Evolutionary conservation across 2,113 vertebrate genomes (phyloP), one percentile per base, ranked within the genome.

Genomic region (Lophius piscatorius): DNA sequence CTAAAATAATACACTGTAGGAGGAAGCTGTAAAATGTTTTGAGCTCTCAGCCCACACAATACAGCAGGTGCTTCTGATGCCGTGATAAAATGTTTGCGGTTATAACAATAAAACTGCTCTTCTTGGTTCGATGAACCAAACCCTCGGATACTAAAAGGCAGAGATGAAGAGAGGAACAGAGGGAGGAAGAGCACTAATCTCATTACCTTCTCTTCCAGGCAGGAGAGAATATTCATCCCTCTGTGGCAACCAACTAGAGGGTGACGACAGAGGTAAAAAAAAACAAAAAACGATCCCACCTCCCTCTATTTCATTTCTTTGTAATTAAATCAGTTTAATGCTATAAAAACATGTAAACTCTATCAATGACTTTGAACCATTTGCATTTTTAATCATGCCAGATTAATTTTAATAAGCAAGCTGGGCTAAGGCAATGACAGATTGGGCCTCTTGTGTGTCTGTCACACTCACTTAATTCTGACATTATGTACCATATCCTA

Each of bases 321-420:
- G 84, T 88, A 91, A 91, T 91, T 91, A 87, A 91, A 89, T 91
- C 82, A 87, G 78, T 86, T 88, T 79, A 89, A 89, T 81, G 66
- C 87, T 86, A 77, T 77, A 84, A 88, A 89, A 90, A 87, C 87
- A 90, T 87, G 84, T 88, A 87, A 91, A 91, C 88, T 88, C 81
- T 57, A 51, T 83, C 82, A 82, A 83, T 86, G 82, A 89, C 74
- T 90, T 80, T 69, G 76, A 88, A 34, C 64, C 67, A 91, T 91
- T 89, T 90, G 88, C 90, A 91, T 91, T 88, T 89, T 91, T 91
- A 91, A 91, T 90, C 79, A 89, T 76, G 72, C 69, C 73, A 83
- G 84, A 90, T 88, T 89, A 89, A 88, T 90, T 86, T 74, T 85
- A 86, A 88, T 89, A 84, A 87, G 79, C 76, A 40, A 85, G 82